Evolutionary conservation across 2,797 vertebrate species (phyloP), one percentile per base, ranked within the genome.

Genomic region (Otolemur crassicaudatus): DNA sequence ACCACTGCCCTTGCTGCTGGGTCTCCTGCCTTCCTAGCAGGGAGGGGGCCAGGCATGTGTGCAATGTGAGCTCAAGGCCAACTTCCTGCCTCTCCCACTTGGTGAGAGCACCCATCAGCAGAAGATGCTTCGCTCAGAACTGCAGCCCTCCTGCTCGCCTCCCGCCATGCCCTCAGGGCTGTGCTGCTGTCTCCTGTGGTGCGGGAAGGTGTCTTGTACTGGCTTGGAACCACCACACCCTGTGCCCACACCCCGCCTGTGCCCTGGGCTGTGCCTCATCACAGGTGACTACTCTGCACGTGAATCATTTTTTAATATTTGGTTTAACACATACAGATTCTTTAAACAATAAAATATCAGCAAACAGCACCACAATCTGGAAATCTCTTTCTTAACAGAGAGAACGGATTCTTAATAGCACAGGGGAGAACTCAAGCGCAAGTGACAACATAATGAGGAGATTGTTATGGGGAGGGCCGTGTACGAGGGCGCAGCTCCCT

Each of bases 401-500:
- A 98, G 98, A 98, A 97, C 81, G 95, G 98, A 98, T 98, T 98
- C 98, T 98, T 98, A 98, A 98, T 97, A 98, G 98, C 98, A 97
- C 97, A 98, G 97, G 98, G 97, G 98, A 98, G 98, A 98, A 98
- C 98, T 98, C 98, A 98, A 98, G 98, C 98, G 98, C 97, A 97
- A 98, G 98, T 99, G 99, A 99, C 98, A 99, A 98, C 98, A 98
- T 99, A 99, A 99, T 99, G 99, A 99, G 98, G 98, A 98, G 98
- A 98, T 98, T 99, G 98, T 98, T 98, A 97, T 87, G 97, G 98
- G 98, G 98, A 98, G 98, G 98, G 98, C 98, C 98, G 98, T 98
- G 98, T 98, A 97, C 98, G 49, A 53, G 49, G 49, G 49, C 12
- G 96, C 98, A 97, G 98, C 98, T 98, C 98, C 98, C 98, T 97